A percentile compares a stretch with the other conserved stretches of the same genome.
phyloP scores from a whole-genome alignment of 2,888 invertebrate species.

The Drosophila neotestacea region DNA sequence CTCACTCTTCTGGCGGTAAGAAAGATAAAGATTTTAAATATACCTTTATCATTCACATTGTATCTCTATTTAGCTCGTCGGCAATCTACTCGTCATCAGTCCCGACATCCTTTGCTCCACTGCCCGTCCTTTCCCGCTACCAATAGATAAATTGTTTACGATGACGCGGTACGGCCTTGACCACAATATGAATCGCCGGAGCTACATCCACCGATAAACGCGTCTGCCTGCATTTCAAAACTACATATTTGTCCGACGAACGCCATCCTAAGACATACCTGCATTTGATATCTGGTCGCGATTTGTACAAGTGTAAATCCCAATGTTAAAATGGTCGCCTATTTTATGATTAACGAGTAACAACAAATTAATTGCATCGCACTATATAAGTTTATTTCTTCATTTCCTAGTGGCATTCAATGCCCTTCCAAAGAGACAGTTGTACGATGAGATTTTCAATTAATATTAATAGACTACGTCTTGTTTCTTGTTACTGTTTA shows the following conservation, averaged over 20 bases:
- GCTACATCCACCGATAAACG: slow-evolving; percentile 32
- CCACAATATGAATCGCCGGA: slow-evolving; percentile 29
- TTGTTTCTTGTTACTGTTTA: slow-evolving; percentile 43
- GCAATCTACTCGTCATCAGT: slow-evolving; percentile 23
- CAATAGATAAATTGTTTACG: slow-evolving; percentile 45
- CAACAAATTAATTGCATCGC: slow-evolving; percentile 17
- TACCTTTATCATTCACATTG: not conserved
- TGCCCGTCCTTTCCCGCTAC: slow-evolving; percentile 76
- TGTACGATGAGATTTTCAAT: slow-evolving; percentile 34
- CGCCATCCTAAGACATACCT: slow-evolving; percentile 55
- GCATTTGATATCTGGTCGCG: slow-evolving; percentile 64
- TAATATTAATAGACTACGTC: slow-evolving; percentile 18
- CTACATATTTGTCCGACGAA: slow-evolving; percentile 11
- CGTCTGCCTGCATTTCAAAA: slow-evolving; percentile 52
- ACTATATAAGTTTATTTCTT: slow-evolving; percentile 12
- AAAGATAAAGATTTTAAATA: not conserved
- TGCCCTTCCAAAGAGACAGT: slow-evolving; percentile 47
- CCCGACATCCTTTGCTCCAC: slow-evolving; percentile 63
- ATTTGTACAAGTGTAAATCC: slow-evolving; percentile 42
- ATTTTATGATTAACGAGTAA: slow-evolving; percentile 30
- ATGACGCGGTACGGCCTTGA: slow-evolving; percentile 31
- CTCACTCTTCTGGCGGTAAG: slow-evolving; percentile 87
- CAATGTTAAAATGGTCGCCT: slow-evolving; percentile 37
- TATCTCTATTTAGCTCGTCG: slow-evolving; percentile 45
- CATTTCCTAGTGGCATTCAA: slow-evolving; percentile 41